phyloP scores from a whole-genome alignment of 2,888 invertebrate genomes.

The Drosophila differens region DNA sequence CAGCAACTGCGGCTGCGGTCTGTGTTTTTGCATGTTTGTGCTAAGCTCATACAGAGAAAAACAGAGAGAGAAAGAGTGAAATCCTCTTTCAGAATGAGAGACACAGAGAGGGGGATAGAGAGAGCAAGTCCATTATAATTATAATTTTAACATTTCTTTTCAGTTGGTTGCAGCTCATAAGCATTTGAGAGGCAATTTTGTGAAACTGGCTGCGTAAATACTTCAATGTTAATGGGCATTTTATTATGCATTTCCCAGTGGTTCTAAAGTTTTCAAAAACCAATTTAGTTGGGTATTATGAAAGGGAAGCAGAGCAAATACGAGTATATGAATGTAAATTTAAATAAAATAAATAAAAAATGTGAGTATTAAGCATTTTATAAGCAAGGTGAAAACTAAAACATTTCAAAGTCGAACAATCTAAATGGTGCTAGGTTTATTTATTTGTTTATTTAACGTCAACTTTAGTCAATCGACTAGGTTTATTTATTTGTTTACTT shows the following conservation, averaged over 20 bases:
- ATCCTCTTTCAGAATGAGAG: too few relatives aligned
- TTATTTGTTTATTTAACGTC: not conserved
- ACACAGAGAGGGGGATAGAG: not conserved
- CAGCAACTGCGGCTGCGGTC: slow-evolving; percentile 11
- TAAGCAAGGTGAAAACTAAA: too few relatives aligned
- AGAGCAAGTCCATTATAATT: slow-evolving; percentile 31
- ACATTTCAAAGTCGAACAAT: too few relatives aligned
- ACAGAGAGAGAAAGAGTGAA: too few relatives aligned
- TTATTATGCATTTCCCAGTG: not conserved
- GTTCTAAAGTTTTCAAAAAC: not conserved
- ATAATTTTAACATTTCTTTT: slow-evolving; percentile 13
- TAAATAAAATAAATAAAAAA: not conserved
- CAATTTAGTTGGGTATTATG: not conserved
- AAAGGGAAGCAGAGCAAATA: not conserved
- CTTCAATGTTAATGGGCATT: not conserved
- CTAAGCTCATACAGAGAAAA: not conserved
- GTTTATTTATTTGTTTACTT: not conserved
- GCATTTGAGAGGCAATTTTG: slow-evolving; percentile 5
- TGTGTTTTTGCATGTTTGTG: slow-evolving; percentile 12
- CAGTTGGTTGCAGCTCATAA: not conserved
- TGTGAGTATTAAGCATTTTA: too few relatives aligned
- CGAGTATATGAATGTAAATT: not conserved
- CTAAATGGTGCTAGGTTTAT: not conserved
- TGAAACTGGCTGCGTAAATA: slow-evolving; percentile 23
- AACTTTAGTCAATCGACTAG: not conserved